These are phyloP conservation scores for Heteropelma amictum DNA, from an alignment of 2,888 invertebrate genomes.

Conservation along the genomic window DNA sequence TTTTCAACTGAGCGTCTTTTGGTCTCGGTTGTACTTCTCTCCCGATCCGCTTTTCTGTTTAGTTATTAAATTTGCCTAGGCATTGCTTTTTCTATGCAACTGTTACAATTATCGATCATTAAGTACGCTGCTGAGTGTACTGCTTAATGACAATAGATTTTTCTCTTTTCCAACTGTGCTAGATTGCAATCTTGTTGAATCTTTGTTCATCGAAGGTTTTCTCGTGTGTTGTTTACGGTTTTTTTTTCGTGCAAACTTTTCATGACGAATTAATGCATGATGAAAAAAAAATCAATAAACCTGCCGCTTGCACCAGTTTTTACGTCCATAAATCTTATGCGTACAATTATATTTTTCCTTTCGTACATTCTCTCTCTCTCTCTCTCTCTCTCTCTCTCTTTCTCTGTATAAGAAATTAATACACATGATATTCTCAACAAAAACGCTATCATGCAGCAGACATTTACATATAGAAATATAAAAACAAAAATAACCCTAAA, in stretches of 20 bases:
- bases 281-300: conserved; percentile 10
- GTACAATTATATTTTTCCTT: conserved; percentile 58
- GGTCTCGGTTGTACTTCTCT: conserved; percentile 52
- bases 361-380: neutral
- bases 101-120: conserved; percentile 57
- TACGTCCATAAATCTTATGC: conserved; percentile 64
- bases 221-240: conserved; percentile 42
- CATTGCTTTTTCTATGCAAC: conserved; percentile 49
- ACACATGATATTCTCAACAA: conserved; percentile 77
- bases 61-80: conserved; percentile 50
- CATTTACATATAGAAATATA: conserved; percentile 76
- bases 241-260: conserved; percentile 29
- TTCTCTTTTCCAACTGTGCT: conserved; percentile 66
- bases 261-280: conserved; percentile 1
- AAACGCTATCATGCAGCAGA: conserved; percentile 74
- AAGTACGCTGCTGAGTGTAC: conserved; percentile 74
- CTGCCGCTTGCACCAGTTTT: conserved; percentile 58
- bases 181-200: conserved; percentile 70
- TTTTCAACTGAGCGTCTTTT: conserved; percentile 51
- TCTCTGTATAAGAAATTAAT: conserved; percentile 69
- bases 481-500: conserved; percentile 73
- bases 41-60: conserved; percentile 3
- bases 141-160: conserved; percentile 66
- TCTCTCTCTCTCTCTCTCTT: conserved; percentile 12
- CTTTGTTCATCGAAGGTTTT: conserved; percentile 55